Base-by-base conservation (phyloP, 1,140 invertebrate genomes). In the Heliconius hermathena region DNA sequence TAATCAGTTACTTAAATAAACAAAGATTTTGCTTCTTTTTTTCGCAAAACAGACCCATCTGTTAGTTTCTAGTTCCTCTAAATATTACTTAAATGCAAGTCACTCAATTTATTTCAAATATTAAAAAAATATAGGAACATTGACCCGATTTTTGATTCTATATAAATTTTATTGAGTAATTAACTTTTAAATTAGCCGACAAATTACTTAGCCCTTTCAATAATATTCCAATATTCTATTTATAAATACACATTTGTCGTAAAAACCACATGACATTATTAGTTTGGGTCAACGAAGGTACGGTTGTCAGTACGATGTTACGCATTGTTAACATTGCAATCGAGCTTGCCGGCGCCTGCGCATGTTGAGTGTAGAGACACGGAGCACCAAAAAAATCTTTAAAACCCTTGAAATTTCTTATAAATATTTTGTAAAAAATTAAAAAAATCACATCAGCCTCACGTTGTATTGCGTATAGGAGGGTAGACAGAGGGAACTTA, bases 281-380 rank as follows among this genome's bases (percentile, higher is more conserved):
- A 52, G 36, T 75, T 76, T 81, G 86, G 84, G 81, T 87, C 82
- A 89, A 87, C 88, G 86, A 88, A 87, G 82, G 80, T n/a, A 84
- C 84, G 89, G 85, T 83, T 84, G 86, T 85, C 82, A 82, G 83
- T 82, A 85, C 89, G 91, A 92, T 93, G 91, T 93, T 92, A 88
- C 88, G 89, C 83, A 87, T 88, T 88, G 90, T 93, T 92, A 89
- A 84, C 73, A 71, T 75, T 22, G 84, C 86, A 85, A 88, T 88
- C 83, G 85, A 75, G 84, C 87, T 81, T 77, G 75, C 81, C 84
- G 90, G 89, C 91, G 89, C 89, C 89, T 86, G 86, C 84, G 82
- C 84, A 80, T 66, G 60, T 66, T 29, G 60, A 16, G 3, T 66
- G 11, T 11, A 66, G 22, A 22, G n/a, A 22, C 18, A 54, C 20